Evolutionary conservation across 2,113 vertebrate genomes (phyloP).

Genomic region (Neodon shergylaensis): DNA sequence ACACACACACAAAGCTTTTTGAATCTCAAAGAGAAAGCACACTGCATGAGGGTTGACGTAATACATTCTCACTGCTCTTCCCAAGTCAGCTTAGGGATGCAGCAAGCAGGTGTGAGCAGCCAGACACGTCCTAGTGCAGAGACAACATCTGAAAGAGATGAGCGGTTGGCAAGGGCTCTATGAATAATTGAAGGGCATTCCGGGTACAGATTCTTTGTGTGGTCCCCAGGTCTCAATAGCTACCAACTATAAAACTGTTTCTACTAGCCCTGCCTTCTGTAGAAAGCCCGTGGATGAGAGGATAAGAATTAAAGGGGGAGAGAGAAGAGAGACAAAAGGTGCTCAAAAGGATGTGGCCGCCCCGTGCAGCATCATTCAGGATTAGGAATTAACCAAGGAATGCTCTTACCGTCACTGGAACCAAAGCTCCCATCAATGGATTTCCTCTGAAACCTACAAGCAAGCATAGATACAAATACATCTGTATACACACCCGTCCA

Average conservation of each 20-base stretch:
- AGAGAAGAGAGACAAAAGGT: constrained; percentile 31
- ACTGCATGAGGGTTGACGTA: not conserved
- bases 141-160: not conserved
- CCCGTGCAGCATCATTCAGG: not conserved
- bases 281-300: not conserved
- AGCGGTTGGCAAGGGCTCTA: not conserved
- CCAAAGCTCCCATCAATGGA: constrained; percentile 73
- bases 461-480: constrained; percentile 42
- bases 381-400: not conserved
- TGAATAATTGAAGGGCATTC: not conserved
- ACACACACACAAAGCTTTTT: not conserved
- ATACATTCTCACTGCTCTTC: not conserved
- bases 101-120: not conserved
- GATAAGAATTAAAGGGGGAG: not conserved
- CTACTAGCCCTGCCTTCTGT: not conserved
- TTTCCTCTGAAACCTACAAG: constrained; percentile 85
- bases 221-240: not conserved
- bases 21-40: constrained; percentile 30
- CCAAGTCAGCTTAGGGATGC: not conserved
- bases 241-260: not conserved
- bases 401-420: constrained; percentile 84
- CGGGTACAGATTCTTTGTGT: not conserved
- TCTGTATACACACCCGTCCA: not conserved
- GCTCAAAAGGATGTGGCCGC: not conserved
- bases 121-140: constrained; percentile 6